A percentile compares a stretch with the other conserved stretches of the same genome.
These are phyloP conservation scores for Podarcis lilfordi DNA, from an alignment of 2,797 vertebrate genomes.

Conservation along the genomic window DNA sequence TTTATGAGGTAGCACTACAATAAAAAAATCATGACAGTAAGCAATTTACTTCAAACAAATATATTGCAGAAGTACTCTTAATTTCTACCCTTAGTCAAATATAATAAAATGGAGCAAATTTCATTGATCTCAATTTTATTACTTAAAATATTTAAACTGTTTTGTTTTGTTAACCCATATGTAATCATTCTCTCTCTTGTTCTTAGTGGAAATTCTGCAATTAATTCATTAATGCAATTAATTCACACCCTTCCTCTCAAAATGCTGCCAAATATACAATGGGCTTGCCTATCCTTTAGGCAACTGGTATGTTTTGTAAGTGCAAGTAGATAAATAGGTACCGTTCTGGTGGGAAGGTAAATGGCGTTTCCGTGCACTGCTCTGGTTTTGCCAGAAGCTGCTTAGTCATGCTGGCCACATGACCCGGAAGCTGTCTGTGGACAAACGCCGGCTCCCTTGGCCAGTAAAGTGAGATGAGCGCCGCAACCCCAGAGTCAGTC, in stretches of 20 bases:
- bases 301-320: not conserved
- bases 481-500: no score
- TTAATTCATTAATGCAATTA: not conserved
- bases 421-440: no score
- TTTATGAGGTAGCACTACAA: constrained; percentile 90
- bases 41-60: constrained; percentile 10
- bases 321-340: no score
- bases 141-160: not conserved
- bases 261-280: not conserved
- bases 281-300: not conserved
- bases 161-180: no score
- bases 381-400: no score
- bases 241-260: not conserved
- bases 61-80: not conserved
- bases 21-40: constrained; percentile 69
- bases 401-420: no score
- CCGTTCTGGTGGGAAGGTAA: no score
- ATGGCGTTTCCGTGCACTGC: no score
- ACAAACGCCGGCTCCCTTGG: no score
- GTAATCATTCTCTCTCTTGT: not conserved
- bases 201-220: not conserved
- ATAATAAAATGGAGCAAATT: not conserved
- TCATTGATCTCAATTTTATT: not conserved
- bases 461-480: no score
- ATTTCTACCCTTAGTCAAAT: not conserved